phyloP scores from a whole-genome alignment of 2,888 invertebrate genomes.

The Bembecia ichneumoniformis region DNA sequence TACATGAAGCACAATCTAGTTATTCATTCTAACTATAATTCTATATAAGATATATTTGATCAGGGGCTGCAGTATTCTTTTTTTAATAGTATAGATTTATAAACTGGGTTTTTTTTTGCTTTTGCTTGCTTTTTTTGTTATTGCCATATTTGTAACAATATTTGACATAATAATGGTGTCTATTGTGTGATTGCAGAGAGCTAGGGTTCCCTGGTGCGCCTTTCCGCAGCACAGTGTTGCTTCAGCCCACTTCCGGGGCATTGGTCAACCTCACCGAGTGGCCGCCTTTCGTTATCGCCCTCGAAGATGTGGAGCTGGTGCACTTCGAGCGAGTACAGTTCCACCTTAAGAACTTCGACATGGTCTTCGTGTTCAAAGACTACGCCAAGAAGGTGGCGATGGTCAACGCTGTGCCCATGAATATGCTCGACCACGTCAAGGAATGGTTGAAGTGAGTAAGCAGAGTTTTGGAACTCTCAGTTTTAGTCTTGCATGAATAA shows the following conservation, averaged over 20 bases:
- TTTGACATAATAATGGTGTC: no score
- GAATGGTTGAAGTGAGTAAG: slow-evolving; percentile 95
- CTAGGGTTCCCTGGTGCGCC: slow-evolving; percentile 98
- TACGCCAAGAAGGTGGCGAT: slow-evolving; percentile 94
- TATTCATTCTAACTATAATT: no score
- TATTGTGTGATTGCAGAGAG: slow-evolving; percentile 72
- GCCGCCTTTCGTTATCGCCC: slow-evolving; percentile 98
- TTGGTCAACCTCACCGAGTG: slow-evolving; percentile 98
- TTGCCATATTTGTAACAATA: background rate
- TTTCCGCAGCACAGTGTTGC: slow-evolving; percentile 93
- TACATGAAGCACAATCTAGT: no score
- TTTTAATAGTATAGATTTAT: no score
- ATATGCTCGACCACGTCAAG: slow-evolving; percentile 98
- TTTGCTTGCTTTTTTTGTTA: no score
- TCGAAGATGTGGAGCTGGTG: slow-evolving; percentile 97
- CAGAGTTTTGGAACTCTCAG: background rate
- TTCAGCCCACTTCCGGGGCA: slow-evolving; percentile 98
- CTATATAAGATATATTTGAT: no score
- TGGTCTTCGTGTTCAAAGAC: slow-evolving; percentile 99
- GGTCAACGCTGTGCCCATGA: slow-evolving; percentile 99
- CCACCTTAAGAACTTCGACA: slow-evolving; percentile 98
- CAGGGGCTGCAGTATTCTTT: no score
- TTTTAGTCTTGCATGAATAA: background rate
- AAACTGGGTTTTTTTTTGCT: no score
- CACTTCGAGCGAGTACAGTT: slow-evolving; percentile 99